Base-by-base conservation (phyloP, 2,888 invertebrate genomes). In the Hedya salicella region DNA sequence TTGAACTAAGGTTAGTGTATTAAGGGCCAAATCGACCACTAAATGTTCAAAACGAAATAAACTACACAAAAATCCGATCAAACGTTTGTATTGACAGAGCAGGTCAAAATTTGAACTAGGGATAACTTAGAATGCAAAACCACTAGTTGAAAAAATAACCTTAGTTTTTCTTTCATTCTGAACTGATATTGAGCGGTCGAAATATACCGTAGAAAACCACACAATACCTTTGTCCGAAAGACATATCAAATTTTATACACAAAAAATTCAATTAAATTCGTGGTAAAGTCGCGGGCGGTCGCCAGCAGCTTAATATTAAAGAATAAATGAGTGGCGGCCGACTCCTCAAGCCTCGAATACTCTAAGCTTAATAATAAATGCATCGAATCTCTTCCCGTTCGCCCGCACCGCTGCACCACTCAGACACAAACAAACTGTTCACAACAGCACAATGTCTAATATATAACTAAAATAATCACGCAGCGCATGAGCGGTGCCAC, bases 361-460 rank as follows among this genome's bases (percentile, higher is more conserved):
- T 69, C 74, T 77, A 78, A 69, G 63, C 65, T 75, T 74, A 79
- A 80, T 76, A 80, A 86, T 89, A 89, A 89, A 89, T 89, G 89
- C 89, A 86, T 81, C 81, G 74, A 81, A 85, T 82, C 84, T 84
- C 86, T 78, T 71, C 32, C 32, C 49, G 36, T 32, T 13, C 30
- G 14, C 14, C 30, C 17, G 44, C 32, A 57, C 57, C 44, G 57
- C 16, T n/a, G n/a, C 57, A 57, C 57, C 57, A 32, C 44, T 57
- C 44, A 46, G 14, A 0, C 11, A 14, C 30, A 11, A 25, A 14
- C 30, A 11, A 25, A 14, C 50, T 42, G 50, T 52, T 61, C 14
- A 19, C 4, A 52, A 52, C 52, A 44, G 49, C n/a, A 16, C 19
- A n/a, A 17, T 32, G 42, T 44, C 42, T 30, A 32, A 40, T 44